Percentiles rank a stretch among this genome's conserved stretches.
Evolutionary conservation across 2,113 vertebrate species (phyloP).

Genomic region (Otus sunia): DNA sequence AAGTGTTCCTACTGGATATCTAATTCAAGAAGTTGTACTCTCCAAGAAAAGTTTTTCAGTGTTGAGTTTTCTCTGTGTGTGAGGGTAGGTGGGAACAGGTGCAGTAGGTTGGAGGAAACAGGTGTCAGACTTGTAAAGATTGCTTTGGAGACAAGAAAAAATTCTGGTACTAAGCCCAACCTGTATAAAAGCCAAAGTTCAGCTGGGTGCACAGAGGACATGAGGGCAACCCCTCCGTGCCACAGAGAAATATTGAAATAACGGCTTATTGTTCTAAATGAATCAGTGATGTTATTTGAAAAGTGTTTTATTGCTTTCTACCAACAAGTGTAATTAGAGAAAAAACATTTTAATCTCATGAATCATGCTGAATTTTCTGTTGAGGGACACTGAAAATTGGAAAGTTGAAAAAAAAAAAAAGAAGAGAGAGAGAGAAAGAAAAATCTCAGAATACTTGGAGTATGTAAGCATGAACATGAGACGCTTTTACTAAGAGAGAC

Average conservation of each 20-base stretch:
- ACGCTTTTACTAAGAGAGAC: neutral
- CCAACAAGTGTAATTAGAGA: neutral
- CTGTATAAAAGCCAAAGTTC: neutral
- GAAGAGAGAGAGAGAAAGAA: rapidly evolving
- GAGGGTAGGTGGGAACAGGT: neutral
- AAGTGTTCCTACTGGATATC: neutral
- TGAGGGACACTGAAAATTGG: neutral
- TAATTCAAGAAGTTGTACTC: neutral
- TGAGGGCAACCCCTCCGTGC: neutral
- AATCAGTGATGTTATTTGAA: neutral
- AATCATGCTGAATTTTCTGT: neutral
- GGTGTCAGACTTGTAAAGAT: neutral
- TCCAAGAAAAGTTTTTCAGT: neutral
- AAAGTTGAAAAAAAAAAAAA: neutral
- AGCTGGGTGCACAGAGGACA: rapidly evolving
- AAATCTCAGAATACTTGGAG: neutral
- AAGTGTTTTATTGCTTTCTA: neutral
- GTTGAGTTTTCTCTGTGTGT: neutral
- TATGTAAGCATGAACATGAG: neutral
- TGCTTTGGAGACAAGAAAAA: neutral
- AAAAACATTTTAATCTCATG: neutral
- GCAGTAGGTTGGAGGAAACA: neutral
- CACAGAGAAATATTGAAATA: neutral
- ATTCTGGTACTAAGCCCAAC: neutral
- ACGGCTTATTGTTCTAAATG: rapidly evolving